Evolutionary conservation across 2,113 vertebrate genomes (phyloP), one percentile per base, ranked within the genome.

Genomic region (Procapra przewalskii): DNA sequence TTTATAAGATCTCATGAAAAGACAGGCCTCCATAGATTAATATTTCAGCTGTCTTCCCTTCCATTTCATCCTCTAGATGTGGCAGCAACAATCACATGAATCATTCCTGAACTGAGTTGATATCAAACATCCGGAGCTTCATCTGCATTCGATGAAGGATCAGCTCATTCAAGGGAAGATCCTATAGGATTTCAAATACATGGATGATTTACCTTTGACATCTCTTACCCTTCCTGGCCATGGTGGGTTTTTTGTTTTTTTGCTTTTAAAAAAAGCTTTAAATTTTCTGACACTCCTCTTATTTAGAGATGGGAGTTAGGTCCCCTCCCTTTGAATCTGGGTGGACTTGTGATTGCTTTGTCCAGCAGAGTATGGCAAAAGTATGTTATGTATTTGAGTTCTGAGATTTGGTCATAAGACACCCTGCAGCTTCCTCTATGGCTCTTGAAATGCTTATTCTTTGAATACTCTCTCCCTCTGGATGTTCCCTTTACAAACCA

Each of bases 21-120:
- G 54, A 91, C 93, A 86, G 96, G 57, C 95, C 98, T 98, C 95
- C 93, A 97, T 59, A 96, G 95, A 96, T 98, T 97, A 98, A 98
- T 98, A 62, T 98, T 97, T 97, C 97, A 90, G 93, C 98, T 97
- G 93, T 98, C 96, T 97, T 97, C 91, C 91, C 88, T 98, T 98
- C 95, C 94, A 88, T 97, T 94, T 96, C 94, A 97, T 98, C 98
- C 96, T 97, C 87, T 87, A 40, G 95, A 97, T 98, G 96, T 29
- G 31, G 57, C 75, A 96, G 94, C 92, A 98, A 98, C 93, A 96
- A 92, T 75, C 95, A 94, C 97, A 97, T 98, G 96, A 98, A 97
- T 97, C 71, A 94, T 97, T 98, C 94, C 90, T 95, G 57, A 80
- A 97, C 94, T 12, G 48, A 98, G 85, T 96, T 89, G 1, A 97